Percentiles rank a stretch among this genome's conserved stretches.
These are phyloP conservation scores for Upupa epops DNA, from an alignment of 2,113 vertebrate species.

Conservation along the genomic window DNA sequence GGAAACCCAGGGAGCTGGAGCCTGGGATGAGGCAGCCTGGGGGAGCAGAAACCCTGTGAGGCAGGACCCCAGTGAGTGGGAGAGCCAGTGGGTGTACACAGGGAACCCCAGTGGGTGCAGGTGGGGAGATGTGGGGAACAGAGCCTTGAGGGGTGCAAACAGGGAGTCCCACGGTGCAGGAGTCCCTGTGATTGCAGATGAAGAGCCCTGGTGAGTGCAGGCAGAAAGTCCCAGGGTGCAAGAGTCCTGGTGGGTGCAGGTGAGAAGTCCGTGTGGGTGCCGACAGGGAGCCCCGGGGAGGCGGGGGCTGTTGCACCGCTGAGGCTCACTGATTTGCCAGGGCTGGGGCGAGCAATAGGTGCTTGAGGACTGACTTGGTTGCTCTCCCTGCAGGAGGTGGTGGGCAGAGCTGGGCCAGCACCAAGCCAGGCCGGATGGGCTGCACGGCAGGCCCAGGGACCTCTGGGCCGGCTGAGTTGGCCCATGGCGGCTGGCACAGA, in stretches of 20 bases:
- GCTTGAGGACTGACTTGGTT: neutral
- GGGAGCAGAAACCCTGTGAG: neutral
- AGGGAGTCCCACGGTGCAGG: neutral
- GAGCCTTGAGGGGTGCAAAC: neutral
- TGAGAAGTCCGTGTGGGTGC: neutral
- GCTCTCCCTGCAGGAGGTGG: slow-evolving; percentile 16
- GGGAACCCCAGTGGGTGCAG: neutral
- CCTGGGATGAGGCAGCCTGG: neutral
- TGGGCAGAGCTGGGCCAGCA: neutral
- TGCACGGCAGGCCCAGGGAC: neutral
- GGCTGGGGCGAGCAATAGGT: neutral
- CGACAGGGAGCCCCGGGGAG: neutral
- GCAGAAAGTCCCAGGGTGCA: neutral
- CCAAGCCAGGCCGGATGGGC: slow-evolving; percentile 4
- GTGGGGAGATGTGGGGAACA: neutral
- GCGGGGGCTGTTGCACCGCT: fast-evolving
- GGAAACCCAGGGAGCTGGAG: neutral
- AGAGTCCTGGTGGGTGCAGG: neutral
- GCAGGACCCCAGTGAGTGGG: neutral
- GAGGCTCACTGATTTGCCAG: neutral
- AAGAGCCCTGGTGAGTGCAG: neutral
- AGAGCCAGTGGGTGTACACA: no score
- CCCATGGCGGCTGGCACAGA: slow-evolving; percentile 72
- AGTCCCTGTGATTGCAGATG: neutral
- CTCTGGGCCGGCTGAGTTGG: neutral